These are phyloP conservation scores for Tricholaema leucomelas DNA, from an alignment of 2,113 vertebrate species.

Conservation along the genomic window DNA sequence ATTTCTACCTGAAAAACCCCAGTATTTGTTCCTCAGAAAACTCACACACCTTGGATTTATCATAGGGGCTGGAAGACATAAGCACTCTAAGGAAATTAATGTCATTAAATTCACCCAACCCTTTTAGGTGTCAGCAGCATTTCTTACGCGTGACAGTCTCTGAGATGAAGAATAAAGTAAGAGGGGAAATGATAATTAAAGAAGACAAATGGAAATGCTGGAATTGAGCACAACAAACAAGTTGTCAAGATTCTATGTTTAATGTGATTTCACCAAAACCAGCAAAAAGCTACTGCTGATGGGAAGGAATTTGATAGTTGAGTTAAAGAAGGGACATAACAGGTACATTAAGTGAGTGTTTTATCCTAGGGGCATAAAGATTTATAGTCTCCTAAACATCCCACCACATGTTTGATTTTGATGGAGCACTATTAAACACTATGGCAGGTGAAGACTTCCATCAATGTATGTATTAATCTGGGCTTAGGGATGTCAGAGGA, in stretches of 20 bases:
- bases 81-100: background rate
- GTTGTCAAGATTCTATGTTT: background rate
- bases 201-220: background rate
- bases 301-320: background rate
- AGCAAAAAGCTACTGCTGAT: background rate
- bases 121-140: background rate
- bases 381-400: constrained; percentile 45
- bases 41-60: background rate
- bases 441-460: constrained; percentile 22
- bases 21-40: background rate
- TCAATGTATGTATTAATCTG: constrained; percentile 22
- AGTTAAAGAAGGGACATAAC: background rate
- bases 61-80: background rate
- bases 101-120: background rate
- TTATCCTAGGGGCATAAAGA: background rate
- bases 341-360: background rate
- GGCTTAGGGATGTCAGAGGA: constrained; percentile 1
- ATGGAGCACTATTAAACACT: constrained; percentile 30
- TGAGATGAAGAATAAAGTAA: background rate
- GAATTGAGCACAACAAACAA: background rate
- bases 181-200: background rate
- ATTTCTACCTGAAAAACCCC: too few species aligned
- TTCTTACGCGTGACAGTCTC: background rate
- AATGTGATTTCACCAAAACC: too few species aligned
- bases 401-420: constrained; percentile 33